Percentiles rank a stretch among this genome's conserved stretches.
Evolutionary conservation across 2,888 invertebrate genomes (phyloP).

Genomic region (Zootermopsis nevadensis): DNA sequence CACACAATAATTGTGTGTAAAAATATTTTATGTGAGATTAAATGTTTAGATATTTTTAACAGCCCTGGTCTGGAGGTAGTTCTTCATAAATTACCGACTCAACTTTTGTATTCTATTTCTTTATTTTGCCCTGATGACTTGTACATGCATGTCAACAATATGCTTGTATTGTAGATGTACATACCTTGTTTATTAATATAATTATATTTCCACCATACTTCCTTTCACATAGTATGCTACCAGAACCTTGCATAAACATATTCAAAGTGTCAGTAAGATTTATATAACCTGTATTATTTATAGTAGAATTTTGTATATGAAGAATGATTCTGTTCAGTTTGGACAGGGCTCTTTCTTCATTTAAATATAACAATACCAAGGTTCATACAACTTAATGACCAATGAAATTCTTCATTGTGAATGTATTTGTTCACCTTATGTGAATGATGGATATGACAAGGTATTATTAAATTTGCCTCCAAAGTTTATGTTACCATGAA

Average conservation of each 20-base stretch:
- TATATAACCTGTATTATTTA: neutral
- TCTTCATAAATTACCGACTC: neutral
- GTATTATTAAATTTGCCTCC: neutral
- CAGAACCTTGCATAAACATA: constrained; percentile 3
- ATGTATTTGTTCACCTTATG: neutral
- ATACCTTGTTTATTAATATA: neutral
- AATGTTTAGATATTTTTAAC: neutral
- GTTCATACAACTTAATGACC: neutral
- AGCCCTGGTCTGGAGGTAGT: neutral
- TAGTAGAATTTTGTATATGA: no score
- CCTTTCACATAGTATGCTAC: neutral
- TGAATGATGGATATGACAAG: neutral
- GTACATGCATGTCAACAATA: neutral
- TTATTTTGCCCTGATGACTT: neutral
- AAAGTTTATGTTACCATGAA: neutral
- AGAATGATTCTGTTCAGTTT: no score
- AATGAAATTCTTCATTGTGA: neutral
- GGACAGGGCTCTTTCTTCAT: no score
- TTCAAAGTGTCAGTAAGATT: neutral
- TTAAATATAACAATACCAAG: no score
- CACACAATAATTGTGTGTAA: no score
- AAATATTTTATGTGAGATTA: no score
- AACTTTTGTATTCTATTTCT: neutral
- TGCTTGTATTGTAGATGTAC: constrained; percentile 11
- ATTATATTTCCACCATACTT: constrained; percentile 11